Base-by-base conservation (phyloP, 2,888 invertebrate genomes). In the Synergus umbraculus region DNA sequence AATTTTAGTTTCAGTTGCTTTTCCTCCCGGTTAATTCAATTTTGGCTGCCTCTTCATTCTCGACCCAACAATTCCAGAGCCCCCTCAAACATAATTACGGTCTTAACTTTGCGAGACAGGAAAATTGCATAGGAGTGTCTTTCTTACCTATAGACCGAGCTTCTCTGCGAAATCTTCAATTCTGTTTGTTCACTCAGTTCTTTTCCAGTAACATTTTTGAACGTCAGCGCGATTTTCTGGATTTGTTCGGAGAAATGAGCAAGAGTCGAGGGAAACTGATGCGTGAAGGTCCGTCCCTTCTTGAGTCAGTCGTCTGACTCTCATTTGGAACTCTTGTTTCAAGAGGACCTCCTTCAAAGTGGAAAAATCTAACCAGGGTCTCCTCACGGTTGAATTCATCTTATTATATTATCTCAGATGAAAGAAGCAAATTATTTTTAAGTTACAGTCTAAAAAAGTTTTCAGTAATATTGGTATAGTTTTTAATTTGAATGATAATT, bases 191-290 rank as follows among this genome's bases (percentile, higher is more conserved):
- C 18, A 43, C n/a, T 41, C 64, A 64, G 43, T 41, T 2, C n/a
- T n/a, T 64, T 64, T 8, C 15, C 37, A 64, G 64, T n/a, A 41
- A 8, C 37, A 65, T n/a, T 37, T 41, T 65, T 65, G 65, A 15
- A 43, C 65, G 65, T 65, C 65, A 41, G 43, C 41, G 41, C 41
- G 15, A 65, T n/a, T 65, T 65, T 65, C 63, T 49, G 44, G 54
- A 78, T 73, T 78, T 54, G 37, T 65, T 44, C 80, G 37, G 44
- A 58, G 64, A 64, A 79, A 79, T 29, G 65, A 73, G 65, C 76
- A 46, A 64, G 49, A 80, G 65, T 80, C 76, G 76, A 76, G 67
- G 76, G 44, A 64, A 78, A 78, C 58, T 22, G 44, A 77, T 29
- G 18, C 22, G 22, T 46, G 66, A 76, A 67, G 44, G 66, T 46